Base-by-base conservation (phyloP, 2,113 vertebrate genomes). In the Tachysurus vachellii region DNA sequence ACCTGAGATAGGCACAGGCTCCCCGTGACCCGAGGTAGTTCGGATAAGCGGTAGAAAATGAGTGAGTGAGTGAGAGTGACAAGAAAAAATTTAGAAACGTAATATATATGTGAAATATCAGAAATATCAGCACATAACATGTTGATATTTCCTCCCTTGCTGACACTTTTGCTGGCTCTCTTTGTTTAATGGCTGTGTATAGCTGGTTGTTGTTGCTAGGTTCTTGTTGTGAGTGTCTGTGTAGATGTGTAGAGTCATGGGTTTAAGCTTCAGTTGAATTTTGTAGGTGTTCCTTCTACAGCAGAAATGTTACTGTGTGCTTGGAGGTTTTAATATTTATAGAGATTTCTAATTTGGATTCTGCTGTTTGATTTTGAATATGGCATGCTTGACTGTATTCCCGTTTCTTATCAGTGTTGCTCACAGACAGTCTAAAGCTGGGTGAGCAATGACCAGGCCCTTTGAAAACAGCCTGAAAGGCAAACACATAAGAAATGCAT, bases 401-500 rank as follows among this genome's bases (percentile, higher is more conserved):
- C 53, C 80, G 53, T 86, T 66, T 86, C 44, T 86, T 80, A 56
- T 86, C 84, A 53, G 23, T 79, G 57, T 85, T 79, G 57, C 73
- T 77, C 47, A 86, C 86, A 82, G 86, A 89, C 93, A 93, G 53
- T 93, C 91, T 92, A 90, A 91, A 47, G 57, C 86, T 17, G 86
- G 86, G 89, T 90, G 87, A 90, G 91, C 92, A 93, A 94, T 95
- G 92, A 92, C 90, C 88, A 89, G 26, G 8, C 82, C 68, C 89
- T 86, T 89, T 93, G 93, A 94, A 89, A 91, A 94, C 93, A 91
- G 90, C 91, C 87, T 88, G 91, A 88, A 87, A 93, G 93, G 93
- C 93, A 94, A 92, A 92, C 92, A 91, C 87, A n/a, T 88, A 85
- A 89, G 89, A 92, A 92, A 95, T 93, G 90, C 93, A 93, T 94